These are phyloP conservation scores for Diuraphis noxia DNA, from an alignment of 1,140 invertebrate species.

Conservation along the genomic window DNA sequence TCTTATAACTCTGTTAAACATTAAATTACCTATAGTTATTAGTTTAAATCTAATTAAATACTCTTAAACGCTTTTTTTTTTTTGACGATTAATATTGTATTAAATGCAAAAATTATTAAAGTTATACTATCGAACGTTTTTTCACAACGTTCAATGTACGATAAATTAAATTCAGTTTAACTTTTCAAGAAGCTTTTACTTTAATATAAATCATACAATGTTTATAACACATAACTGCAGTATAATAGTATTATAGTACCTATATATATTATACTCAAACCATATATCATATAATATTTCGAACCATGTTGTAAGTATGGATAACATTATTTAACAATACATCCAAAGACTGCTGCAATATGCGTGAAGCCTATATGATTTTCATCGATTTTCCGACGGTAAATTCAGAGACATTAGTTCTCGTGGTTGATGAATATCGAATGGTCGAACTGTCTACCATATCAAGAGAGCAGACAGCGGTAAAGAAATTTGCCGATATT, in stretches of 20 bases:
- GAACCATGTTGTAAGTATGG: background rate
- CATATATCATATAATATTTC: background rate
- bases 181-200: background rate
- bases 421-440: background rate
- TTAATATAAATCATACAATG: background rate
- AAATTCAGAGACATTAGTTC: background rate
- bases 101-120: background rate
- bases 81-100: background rate
- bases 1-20: too few relatives aligned
- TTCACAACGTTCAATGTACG: too few relatives aligned
- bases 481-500: too few relatives aligned
- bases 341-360: background rate
- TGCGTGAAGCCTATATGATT: background rate
- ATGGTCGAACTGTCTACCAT: background rate
- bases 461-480: too few relatives aligned
- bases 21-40: too few relatives aligned
- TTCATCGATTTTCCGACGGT: background rate
- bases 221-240: background rate
- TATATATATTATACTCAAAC: background rate
- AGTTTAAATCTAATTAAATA: too few relatives aligned
- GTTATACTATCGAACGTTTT: background rate
- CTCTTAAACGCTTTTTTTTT: too few relatives aligned
- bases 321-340: background rate
- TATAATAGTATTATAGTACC: too few relatives aligned
- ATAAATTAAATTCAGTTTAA: background rate